phyloP scores from a whole-genome alignment of 2,797 vertebrate genomes.

The Hemitrygon akajei region DNA sequence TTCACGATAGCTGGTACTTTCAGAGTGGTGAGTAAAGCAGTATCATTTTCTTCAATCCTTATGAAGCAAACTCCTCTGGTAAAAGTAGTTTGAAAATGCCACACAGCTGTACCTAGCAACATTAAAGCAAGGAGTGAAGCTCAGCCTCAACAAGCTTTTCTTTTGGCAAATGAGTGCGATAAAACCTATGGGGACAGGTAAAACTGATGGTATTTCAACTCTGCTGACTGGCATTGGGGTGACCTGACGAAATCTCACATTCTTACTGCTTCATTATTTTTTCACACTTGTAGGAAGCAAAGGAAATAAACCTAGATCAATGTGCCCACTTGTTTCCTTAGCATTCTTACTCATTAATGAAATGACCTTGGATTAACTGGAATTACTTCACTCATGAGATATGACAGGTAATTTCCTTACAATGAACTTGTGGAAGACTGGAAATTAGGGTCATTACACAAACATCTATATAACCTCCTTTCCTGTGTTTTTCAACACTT shows the following conservation, averaged over 20 bases:
- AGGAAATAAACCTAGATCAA: background rate
- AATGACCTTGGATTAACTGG: background rate
- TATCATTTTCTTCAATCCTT: background rate
- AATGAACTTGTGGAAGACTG: background rate
- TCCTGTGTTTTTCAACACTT: background rate
- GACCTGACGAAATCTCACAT: background rate
- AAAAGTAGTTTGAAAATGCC: background rate
- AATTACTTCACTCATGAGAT: background rate
- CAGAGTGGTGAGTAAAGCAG: background rate
- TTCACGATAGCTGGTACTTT: background rate
- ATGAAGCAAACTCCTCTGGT: background rate
- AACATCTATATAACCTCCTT: background rate
- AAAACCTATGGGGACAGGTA: background rate
- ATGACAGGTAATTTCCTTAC: background rate
- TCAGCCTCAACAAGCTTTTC: background rate
- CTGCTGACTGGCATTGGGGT: background rate
- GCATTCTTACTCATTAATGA: background rate
- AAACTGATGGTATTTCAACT: background rate
- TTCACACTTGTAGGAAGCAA: background rate
- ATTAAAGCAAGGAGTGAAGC: background rate
- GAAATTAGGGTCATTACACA: background rate
- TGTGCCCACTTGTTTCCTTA: background rate
- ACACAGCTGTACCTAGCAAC: background rate
- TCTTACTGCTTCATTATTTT: background rate
- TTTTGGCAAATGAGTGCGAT: background rate